Evolutionary conservation across 2,113 vertebrate genomes (phyloP), one percentile per base, ranked within the genome.

Genomic region (Mormoops blainvillei): DNA sequence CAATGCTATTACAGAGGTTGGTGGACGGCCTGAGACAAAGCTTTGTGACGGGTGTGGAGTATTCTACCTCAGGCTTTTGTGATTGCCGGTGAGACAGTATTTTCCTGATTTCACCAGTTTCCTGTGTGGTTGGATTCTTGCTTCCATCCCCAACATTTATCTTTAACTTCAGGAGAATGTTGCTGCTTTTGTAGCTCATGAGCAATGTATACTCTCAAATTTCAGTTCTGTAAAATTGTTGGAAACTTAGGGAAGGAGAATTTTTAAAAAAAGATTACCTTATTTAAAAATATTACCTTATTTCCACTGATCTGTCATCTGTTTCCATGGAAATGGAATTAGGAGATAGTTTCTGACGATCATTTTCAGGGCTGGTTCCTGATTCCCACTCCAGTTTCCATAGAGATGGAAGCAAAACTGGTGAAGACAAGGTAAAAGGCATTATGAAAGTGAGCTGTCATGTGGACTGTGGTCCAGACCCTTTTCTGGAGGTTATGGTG

Each of bases 281-380:
- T 92, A 94, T 96, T 90, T 94, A 84, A 98, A 97, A 97, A 38
- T 93, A 95, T 97, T 87, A 80, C 95, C 95, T 68, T 97, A 97
- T 98, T 93, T 97, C 88, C 91, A 73, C 97, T 95, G 91, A 97
- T 97, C 94, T 94, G 93, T 97, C 94, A 97, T 97, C 89, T 96
- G 92, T 87, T 91, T 97, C 97, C 95, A 97, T 97, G 98, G 98
- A 98, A 98, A 98, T 98, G 98, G 98, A 98, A 98, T 97, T 98
- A 97, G 96, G 91, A 94, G 92, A 92, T 95, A 78, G 87, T 87
- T 95, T 83, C 89, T 97, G 84, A 91, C 18, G 76, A 96, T 97
- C 91, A 28, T 96, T 95, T 98, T 91, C 94, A 85, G 74, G 86
- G 94, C 95, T 89, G 85, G 65, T 65, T 94, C 86, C 85, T 94